These are phyloP conservation scores for Patella caerulea DNA, from an alignment of 2,888 invertebrate species.

Conservation along the genomic window DNA sequence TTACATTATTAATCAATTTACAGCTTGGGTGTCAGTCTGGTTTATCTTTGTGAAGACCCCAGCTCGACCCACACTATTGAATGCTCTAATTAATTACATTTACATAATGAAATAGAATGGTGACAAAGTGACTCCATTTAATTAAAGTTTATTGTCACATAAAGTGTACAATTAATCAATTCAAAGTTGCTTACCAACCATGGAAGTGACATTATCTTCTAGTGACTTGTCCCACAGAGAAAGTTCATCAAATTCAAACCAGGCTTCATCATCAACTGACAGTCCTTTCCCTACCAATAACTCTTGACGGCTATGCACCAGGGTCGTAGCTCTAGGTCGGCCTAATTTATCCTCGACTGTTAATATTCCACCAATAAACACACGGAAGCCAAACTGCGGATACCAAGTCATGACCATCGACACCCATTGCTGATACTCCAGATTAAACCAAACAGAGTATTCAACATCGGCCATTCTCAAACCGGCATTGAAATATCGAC, in stretches of 20 bases:
- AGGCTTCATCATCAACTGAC: background rate
- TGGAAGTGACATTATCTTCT: conserved; percentile 13
- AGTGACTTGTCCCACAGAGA: conserved; percentile 28
- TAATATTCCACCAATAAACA: conserved; percentile 35
- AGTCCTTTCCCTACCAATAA: conserved; percentile 11
- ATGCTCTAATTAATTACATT: no score
- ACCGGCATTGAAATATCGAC: conserved; percentile 36
- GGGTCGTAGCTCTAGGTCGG: conserved; percentile 9
- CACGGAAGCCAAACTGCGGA: conserved; percentile 28
- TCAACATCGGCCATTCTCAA: conserved; percentile 22
- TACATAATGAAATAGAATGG: no score
- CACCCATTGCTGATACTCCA: conserved; percentile 31
- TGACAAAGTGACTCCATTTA: background rate
- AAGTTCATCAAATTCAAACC: conserved; percentile 32
- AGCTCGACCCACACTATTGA: no score
- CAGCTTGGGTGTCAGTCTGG: background rate
- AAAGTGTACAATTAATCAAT: background rate
- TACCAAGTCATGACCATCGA: conserved; percentile 30
- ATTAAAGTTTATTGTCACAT: background rate
- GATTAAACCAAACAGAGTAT: conserved; percentile 35
- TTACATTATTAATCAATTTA: background rate
- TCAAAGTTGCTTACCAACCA: conserved; percentile 5
- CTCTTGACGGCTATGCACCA: background rate
- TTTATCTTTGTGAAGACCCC: no score
- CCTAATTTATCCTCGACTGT: conserved; percentile 21